Evolutionary conservation across 2,797 vertebrate species (phyloP), one percentile per base, ranked within the genome.

Genomic region (Sebastiscus albofasciatus): DNA sequence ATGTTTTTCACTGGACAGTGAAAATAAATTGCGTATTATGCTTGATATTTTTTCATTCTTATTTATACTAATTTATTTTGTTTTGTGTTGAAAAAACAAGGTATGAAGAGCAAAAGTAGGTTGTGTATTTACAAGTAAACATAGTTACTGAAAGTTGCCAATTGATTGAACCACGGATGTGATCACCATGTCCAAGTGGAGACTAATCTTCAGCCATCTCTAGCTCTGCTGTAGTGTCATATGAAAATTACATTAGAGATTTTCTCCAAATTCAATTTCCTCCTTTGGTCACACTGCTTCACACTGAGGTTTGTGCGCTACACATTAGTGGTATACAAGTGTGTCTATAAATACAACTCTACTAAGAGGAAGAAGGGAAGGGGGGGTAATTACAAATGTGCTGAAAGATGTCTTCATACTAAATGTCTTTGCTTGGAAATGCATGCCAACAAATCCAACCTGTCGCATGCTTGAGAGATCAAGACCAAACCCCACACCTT

Each of bases 361-460:
- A 8, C 46, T 18, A 22, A 36, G 2, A 75, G 59, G 14, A 73
- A 36, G 13, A 27, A 58, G 34, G 54, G 5, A 8, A 31, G 24
- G 12, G 27, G 26, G 8, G 65, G 55, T 59, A 72, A 80, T 72
- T 65, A 72, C 20, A 79, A n/a, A 74, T 22, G 34, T 49, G 36
- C 56, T 39, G 70, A 24, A 66, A 69, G 24, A 71, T 27, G 60
- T 52, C 46, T 73, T 14, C 67, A 67, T 54, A 34, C 31, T 6
- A 6, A 39, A 60, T 58, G 27, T 16, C 39, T 81, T 69, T 73
- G 67, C 68, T 83, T 12, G 31, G 81, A 80, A 83, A 77, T 20
- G 55, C 75, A 80, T 39, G 71, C 58, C 65, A 86, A 79, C 59
- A 73, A 79, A 86, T 87, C 67, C 67, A 80, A 72, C 72, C 67